A percentile compares a stretch with the other conserved stretches of the same genome.
phyloP scores from a whole-genome alignment of 2,888 invertebrate species.

The Chironomus tentans region DNA sequence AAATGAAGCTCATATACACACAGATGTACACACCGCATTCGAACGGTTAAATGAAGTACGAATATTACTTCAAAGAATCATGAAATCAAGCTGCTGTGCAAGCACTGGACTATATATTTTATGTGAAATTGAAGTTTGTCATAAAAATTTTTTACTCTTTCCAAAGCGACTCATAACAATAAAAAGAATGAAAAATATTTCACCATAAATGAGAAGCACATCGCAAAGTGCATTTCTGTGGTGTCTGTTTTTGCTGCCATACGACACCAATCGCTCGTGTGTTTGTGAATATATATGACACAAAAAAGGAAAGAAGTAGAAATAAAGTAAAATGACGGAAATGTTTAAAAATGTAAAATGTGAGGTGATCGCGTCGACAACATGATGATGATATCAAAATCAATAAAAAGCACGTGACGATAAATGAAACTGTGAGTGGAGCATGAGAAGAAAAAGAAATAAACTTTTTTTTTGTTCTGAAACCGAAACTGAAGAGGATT shows the following conservation, averaged over 20 bases:
- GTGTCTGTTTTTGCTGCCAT: not conserved
- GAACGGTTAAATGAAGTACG: too few relatives aligned
- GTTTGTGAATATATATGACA: too few relatives aligned
- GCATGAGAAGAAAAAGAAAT: not conserved
- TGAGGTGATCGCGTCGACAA: not conserved
- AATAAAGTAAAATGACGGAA: not conserved
- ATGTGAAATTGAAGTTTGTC: not conserved
- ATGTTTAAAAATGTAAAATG: not conserved
- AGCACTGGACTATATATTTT: not conserved
- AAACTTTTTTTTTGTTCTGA: not conserved
- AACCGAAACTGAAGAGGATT: not conserved
- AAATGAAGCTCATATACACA: too few relatives aligned
- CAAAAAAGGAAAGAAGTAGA: not conserved
- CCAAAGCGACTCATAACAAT: not conserved
- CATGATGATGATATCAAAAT: constrained; percentile 17
- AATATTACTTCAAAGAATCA: not conserved
- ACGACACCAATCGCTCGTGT: too few relatives aligned
- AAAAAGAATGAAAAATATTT: not conserved
- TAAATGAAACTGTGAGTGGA: not conserved
- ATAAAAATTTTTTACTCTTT: not conserved
- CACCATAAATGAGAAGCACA: not conserved
- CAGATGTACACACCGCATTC: too few relatives aligned
- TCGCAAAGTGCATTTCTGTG: not conserved
- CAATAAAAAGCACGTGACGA: constrained; percentile 12
- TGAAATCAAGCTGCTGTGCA: not conserved